Evolutionary conservation across 1,140 invertebrate species (phyloP), one percentile per base, ranked within the genome.

Genomic region (Antheraea pernyi): DNA sequence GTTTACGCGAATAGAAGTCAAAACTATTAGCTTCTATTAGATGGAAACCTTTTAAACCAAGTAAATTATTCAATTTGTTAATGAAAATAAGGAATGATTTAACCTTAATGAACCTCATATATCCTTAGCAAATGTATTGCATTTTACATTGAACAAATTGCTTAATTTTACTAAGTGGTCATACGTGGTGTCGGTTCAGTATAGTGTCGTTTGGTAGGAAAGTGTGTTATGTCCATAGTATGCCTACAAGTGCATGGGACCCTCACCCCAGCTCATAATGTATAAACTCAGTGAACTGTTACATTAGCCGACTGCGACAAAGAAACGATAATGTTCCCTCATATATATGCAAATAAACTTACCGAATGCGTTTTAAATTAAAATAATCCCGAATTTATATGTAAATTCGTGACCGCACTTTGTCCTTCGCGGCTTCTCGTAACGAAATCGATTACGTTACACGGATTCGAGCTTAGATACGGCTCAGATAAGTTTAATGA

Each of bases 331-430:
- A 86, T 85, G 80, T 78, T 48, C 77, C 70, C 84, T 85, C 84
- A 86, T 90, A 84, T 88, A 88, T 82, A 91, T 91, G 88, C 78
- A 85, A 91, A 91, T 91, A 90, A 84, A 89, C 84, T 88, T 82
- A 82, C 73, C 73, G 83, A 91, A 88, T 89, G 88, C 85, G 84
- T 86, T 88, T 84, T 79, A 90, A 90, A 91, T 91, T 90, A 91
- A 90, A 91, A 90, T 89, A 89, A 89, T 89, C 85, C 85, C 80
- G 75, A 91, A 91, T 91, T 91, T 89, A 89, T 90, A 91, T 91
- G 88, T 85, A 85, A 91, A 91, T 91, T 90, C 78, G 82, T 87
- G 82, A 85, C 85, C 88, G 82, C 86, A 86, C 79, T 87, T 85
- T 83, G 86, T 88, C 88, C 88, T 91, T 89, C 83, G 83, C 86